phyloP scores from a whole-genome alignment of 2,113 vertebrate genomes.

The Epinephelus cyanopodus region DNA sequence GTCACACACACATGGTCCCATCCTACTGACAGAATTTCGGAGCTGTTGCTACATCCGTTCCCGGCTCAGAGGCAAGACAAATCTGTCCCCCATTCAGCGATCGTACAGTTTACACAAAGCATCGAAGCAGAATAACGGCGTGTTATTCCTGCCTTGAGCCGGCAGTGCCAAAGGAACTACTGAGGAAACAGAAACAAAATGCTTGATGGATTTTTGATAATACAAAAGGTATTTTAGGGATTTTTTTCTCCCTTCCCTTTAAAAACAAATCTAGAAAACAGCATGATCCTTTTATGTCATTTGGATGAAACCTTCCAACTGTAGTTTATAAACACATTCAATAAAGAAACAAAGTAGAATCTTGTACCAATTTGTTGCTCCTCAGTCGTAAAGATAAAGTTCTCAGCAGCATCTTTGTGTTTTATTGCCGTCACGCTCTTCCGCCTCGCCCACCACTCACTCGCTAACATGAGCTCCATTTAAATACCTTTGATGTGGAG shows the following conservation, averaged over 20 bases:
- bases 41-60: too few relatives aligned
- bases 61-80: too few relatives aligned
- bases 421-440: not conserved
- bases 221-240: not conserved
- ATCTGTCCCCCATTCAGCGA: too few relatives aligned
- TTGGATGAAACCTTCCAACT: not conserved
- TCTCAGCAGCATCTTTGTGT: not conserved
- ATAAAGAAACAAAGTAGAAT: not conserved
- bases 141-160: too few relatives aligned
- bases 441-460: not conserved
- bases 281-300: not conserved
- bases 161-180: too few relatives aligned
- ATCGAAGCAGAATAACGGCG: too few relatives aligned
- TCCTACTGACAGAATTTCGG: too few relatives aligned
- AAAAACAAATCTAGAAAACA: not conserved
- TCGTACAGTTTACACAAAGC: too few relatives aligned
- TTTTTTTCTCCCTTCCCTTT: not conserved
- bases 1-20: too few relatives aligned
- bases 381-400: not conserved
- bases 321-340: not conserved
- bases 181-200: not conserved
- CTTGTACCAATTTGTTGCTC: not conserved
- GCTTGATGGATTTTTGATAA: not conserved
- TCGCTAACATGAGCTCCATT: too few relatives aligned
- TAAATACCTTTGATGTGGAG: constrained; percentile 49